These are phyloP conservation scores for Dynastes maya DNA, from an alignment of 2,888 invertebrate species.

Conservation along the genomic window DNA sequence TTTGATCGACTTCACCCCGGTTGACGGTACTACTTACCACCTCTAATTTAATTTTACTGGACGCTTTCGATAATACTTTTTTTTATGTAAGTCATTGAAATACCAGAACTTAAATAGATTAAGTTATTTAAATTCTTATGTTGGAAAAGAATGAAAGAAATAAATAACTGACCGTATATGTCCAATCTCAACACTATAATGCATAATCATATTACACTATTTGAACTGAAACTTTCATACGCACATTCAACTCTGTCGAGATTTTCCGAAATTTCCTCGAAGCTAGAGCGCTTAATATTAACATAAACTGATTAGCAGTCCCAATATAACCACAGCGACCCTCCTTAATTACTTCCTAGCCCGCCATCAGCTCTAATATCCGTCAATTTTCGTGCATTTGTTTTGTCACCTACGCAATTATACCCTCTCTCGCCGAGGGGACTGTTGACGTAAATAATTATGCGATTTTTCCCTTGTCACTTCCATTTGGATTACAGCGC, in stretches of 20 bases:
- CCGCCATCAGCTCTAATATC: slow-evolving; percentile 22
- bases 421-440: not conserved
- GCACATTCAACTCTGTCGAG: not conserved
- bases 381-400: slow-evolving; percentile 30
- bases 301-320: slow-evolving; percentile 23
- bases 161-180: no score
- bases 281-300: slow-evolving; percentile 1
- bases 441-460: slow-evolving; percentile 35
- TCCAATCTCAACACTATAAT: no score
- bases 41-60: no score
- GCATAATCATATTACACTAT: no score
- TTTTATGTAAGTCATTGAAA: no score
- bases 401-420: slow-evolving; percentile 34
- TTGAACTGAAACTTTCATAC: no score
- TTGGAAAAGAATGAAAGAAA: no score
- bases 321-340: slow-evolving; percentile 13
- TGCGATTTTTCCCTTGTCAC: slow-evolving; percentile 38
- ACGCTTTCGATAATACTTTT: no score
- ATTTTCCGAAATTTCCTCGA: not conserved
- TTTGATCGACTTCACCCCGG: no score
- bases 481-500: slow-evolving; percentile 42
- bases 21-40: no score
- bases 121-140: no score
- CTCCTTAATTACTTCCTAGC: slow-evolving; percentile 29
- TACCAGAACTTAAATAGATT: no score